Base-by-base conservation (phyloP, 2,797 vertebrate genomes). In the Smutsia temminckii region DNA sequence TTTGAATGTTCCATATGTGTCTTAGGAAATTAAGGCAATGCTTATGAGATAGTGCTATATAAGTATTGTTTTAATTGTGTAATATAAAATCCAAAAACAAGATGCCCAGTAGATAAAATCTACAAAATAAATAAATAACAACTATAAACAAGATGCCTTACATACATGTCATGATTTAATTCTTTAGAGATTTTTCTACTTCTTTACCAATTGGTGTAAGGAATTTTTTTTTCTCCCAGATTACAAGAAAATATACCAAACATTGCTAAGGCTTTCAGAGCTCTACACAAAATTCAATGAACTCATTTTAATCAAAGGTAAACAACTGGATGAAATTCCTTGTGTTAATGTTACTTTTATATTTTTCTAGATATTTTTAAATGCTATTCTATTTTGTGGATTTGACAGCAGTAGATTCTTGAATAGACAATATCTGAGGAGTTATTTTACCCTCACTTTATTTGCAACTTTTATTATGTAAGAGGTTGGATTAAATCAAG, bases 281-380 rank as follows among this genome's bases (percentile, higher is more conserved):
- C 17, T 84, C 89, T 11, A 79, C 40, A 94, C 14, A 89, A 85
- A 93, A 95, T 77, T 95, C 16, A 94, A 20, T 84, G 23, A 79
- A 84, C 10, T 85, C 5, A 57, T 96, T 96, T 95, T 79, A 92
- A 63, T 88, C 13, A 95, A 80, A 84, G 11, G 84, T 84, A 93
- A 86, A 46, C 18, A 53, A 13, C 6, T 80, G 10, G 27, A 40
- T 92, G n/a, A 66, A 75, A 75, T 81, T 90, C 8, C 40, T 92
- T 85, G 85, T 57, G 51, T 40, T 85, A 85, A 71, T 87, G 10
- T 46, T 80, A 81, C 3, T 79, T 96, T 69, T 88, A 21, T 83
- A 57, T 49, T 86, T 51, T 93, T 78, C 32, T 91, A 64, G 4
- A 59, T 42, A 77, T 68, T 64, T 66, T 59, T 85, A 85, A 95